Evolutionary conservation across 1,140 invertebrate genomes (phyloP), one percentile per base, ranked within the genome.

Genomic region (Sarcophaga peregrina): DNA sequence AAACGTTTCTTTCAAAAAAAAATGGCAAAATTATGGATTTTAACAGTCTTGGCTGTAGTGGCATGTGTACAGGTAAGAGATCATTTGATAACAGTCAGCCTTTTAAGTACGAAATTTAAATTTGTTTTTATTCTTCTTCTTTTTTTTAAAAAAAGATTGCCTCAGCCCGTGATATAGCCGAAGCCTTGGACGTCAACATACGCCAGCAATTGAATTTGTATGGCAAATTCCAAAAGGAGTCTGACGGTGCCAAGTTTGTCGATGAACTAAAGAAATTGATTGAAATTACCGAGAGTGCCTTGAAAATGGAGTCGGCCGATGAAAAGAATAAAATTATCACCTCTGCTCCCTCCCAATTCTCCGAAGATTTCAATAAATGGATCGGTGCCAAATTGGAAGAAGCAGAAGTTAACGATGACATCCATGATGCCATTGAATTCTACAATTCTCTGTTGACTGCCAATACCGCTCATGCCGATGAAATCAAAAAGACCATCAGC

Each of bases 161-260:
- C 7, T 25, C 68, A 10, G 84, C 85, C 7, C 82, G 78, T 68
- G 81, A 83, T 82, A 75, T 85, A 10, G 83, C 68, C 1, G 86
- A 86, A 75, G 86, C 75, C n/a, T 47, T 86, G 50, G 84, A 86
- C n/a, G 83, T 75, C 11, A 83, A 86, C 17, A 86, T 86, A 25
- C 86, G 86, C 25, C 84, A 82, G 8, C 85, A 86, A 37, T 83
- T 86, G n/a, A 82, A 83, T 20, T 80, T 83, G 20, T 86, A 84
- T 37, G 84, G 85, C 62, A 82, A 82, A 4, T 86, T 85, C n/a
- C 58, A 85, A 10, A 50, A 81, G 37, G 82, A 82, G 45, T 85
- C 86, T 10, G 85, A 86, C 78, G 85, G 85, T 2, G 68, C 85
- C 1, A 47, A 47, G 5, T 85, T 86, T 54, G 85, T 85, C 80